These are phyloP conservation scores for Panthera uncia DNA, from an alignment of 2,113 vertebrate genomes.

Conservation along the genomic window DNA sequence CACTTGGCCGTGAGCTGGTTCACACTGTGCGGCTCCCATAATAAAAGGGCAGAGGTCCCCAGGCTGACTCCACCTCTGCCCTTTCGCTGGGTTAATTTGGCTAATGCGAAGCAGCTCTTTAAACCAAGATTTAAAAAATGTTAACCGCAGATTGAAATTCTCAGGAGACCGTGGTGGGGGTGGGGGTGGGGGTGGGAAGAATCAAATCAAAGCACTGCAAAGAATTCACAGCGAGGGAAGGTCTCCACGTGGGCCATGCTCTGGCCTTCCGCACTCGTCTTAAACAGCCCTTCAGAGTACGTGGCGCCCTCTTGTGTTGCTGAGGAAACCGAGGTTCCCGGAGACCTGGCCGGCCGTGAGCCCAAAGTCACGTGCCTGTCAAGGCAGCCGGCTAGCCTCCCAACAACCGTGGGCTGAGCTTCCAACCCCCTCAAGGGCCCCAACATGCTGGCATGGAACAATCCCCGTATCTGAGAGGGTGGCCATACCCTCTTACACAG, in stretches of 20 bases:
- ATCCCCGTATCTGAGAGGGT: background rate
- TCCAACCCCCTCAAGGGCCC: background rate
- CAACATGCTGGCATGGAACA: background rate
- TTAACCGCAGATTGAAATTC: background rate
- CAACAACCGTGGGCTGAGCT: background rate
- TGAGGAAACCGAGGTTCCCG: background rate
- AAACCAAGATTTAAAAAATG: background rate
- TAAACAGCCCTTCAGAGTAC: background rate
- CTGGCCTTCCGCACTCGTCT: background rate
- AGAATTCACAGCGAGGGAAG: background rate
- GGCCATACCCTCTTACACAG: background rate
- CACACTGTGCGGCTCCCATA: background rate
- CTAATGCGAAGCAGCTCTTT: background rate
- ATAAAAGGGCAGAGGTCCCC: background rate
- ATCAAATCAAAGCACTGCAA: background rate
- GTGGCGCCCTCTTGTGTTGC: background rate
- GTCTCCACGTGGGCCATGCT: background rate
- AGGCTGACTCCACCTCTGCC: background rate
- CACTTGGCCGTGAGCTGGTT: background rate
- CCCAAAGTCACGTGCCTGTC: background rate
- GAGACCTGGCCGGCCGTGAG: background rate
- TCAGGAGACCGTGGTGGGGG: background rate
- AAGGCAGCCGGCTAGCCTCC: background rate
- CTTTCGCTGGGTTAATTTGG: constrained; percentile 1
- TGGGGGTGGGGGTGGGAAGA: background rate